Evolutionary conservation across 2,888 invertebrate species (phyloP), one percentile per base, ranked within the genome.

Genomic region (Peribatodes rhomboidaria): DNA sequence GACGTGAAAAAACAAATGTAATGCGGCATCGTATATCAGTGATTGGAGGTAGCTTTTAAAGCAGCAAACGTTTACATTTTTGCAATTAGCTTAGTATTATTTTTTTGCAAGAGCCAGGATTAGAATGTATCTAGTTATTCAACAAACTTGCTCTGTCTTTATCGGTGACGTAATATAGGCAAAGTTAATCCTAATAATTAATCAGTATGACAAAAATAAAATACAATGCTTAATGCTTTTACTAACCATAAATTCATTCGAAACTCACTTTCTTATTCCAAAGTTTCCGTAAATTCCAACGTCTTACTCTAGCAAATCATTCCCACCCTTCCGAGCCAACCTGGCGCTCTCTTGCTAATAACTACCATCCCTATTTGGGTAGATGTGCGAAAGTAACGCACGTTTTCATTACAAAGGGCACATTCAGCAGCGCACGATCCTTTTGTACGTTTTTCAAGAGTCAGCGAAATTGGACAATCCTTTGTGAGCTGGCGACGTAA

Each of bases 381-480:
- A 73, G 69, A 69, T 71, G 69, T 72, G 71, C 68, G 69, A 67
- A 70, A 70, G 60, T 61, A 67, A 71, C 68, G 65, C 69, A 60
- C 64, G 69, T 67, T 62, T 61, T 67, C 68, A 73, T 65, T 65
- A 65, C 72, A 73, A 73, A 69, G 68, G 55, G 59, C 59, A 66
- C 67, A 57, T 68, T 69, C 68, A 55, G 61, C 62, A 39, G 55
- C 58, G 42, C 59, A 27, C 56, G 65, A 61, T 71, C 71, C 71
- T 68, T 72, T 73, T 73, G 73, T 73, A 52, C 68, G 67, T 73
- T 69, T 73, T 71, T 67, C 69, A 71, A 71, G 68, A 71, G 71
- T 68, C 71, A 71, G 73, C 67, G 68, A 69, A 73, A 71, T 73
- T 73, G 71, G 68, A 73, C 73, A 69, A 71, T 68, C 69, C 67